Conservation (phyloP, 2,888 invertebrate species). For the Sinohyriopsis cumingii region DNA sequence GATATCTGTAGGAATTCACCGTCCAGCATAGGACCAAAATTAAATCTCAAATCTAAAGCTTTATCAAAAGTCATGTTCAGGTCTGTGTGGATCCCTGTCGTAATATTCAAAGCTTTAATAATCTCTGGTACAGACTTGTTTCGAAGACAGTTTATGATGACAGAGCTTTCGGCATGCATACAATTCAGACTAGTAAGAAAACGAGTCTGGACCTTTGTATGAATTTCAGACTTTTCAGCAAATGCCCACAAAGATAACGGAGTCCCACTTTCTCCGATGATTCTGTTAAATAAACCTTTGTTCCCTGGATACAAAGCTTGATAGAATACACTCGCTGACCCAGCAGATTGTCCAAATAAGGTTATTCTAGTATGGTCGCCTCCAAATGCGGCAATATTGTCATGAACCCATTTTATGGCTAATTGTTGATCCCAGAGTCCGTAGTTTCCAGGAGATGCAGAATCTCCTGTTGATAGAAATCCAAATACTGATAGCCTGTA, state of each 20-base stretch:
- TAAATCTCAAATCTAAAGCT: no score
- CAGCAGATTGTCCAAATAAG: slow-evolving; percentile 56
- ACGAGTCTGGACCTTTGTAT: no score
- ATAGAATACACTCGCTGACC: slow-evolving; percentile 40
- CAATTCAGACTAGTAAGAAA: no score
- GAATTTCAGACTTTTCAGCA: slow-evolving; percentile 3
- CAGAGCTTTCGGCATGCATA: no score
- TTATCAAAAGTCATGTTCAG: no score
- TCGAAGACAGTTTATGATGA: no score
- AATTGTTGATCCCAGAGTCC: slow-evolving; percentile 54
- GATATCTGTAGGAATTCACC: no score
- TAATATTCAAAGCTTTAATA: no score
- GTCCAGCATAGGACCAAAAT: no score
- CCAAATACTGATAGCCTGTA: slow-evolving; percentile 46
- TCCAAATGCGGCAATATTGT: slow-evolving; percentile 45
- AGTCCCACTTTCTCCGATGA: slow-evolving; percentile 48
- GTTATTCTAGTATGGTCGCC: slow-evolving; percentile 45
- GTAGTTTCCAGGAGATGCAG: slow-evolving; percentile 43
- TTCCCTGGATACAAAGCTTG: slow-evolving; percentile 42
- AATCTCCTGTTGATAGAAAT: slow-evolving; percentile 43
- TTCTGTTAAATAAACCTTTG: slow-evolving; percentile 47
- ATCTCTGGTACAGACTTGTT: no score
- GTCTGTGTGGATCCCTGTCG: no score
- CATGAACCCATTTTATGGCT: slow-evolving; percentile 53
- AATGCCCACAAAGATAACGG: slow-evolving; percentile 8